Conservation (phyloP, 2,888 invertebrate genomes). For the Uropetala carovei region DNA sequence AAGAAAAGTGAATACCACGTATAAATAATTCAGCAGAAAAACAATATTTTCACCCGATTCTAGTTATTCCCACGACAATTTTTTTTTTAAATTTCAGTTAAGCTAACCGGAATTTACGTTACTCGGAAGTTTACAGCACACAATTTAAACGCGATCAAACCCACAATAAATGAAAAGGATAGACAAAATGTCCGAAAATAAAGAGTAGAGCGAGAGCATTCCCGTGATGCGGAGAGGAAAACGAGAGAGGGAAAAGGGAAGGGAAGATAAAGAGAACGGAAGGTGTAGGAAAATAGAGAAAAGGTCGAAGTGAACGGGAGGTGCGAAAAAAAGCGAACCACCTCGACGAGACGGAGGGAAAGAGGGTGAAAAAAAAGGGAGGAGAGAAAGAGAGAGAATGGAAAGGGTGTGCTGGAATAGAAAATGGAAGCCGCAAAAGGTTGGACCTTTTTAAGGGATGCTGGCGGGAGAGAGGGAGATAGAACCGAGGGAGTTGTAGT, state of each 20-base stretch:
- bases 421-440: background rate
- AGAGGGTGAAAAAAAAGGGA: conserved; percentile 18
- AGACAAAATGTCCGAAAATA: background rate
- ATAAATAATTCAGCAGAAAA: too few species aligned
- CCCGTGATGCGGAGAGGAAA: background rate
- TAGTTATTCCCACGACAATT: too few species aligned
- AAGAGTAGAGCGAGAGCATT: background rate
- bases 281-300: background rate
- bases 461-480: background rate
- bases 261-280: background rate
- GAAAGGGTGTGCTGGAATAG: background rate
- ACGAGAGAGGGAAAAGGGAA: background rate
- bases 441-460: background rate
- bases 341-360: background rate
- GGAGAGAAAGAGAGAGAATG: background rate
- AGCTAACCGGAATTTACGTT: too few species aligned
- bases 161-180: too few species aligned
- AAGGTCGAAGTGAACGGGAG: background rate
- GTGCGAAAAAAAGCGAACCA: background rate
- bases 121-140: too few species aligned
- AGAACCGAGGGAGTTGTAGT: background rate
- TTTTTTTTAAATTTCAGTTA: too few species aligned
- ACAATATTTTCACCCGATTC: too few species aligned
- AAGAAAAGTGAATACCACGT: too few species aligned
- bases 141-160: too few species aligned